Percentiles rank a stretch among this genome's conserved stretches.
phyloP scores from a whole-genome alignment of 1,140 invertebrate species.

The Plectrocnemia conspersa region DNA sequence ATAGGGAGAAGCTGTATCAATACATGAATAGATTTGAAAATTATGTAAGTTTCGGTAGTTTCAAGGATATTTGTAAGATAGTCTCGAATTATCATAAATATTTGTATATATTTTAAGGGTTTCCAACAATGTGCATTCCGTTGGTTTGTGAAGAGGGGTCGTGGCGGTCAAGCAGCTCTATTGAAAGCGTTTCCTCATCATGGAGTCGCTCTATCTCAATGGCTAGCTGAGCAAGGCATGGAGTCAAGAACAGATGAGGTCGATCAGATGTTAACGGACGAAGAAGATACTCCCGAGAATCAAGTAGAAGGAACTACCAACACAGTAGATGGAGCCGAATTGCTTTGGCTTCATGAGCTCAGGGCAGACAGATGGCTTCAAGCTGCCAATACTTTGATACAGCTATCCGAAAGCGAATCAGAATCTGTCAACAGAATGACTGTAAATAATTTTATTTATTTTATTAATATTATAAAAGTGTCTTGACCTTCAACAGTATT shows the following conservation, averaged over 20 bases:
- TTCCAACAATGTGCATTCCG: slow-evolving; percentile 31
- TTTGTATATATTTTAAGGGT: slow-evolving; percentile 20
- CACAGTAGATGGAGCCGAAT: slow-evolving; percentile 20
- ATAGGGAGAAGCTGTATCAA: slow-evolving; percentile 67
- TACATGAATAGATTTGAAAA: slow-evolving; percentile 74
- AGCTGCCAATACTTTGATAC: slow-evolving; percentile 61
- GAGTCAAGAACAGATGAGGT: slow-evolving; percentile 8
- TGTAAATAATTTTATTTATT: slow-evolving; percentile 41
- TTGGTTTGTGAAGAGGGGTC: slow-evolving; percentile 30
- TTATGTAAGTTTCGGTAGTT: slow-evolving; percentile 38
- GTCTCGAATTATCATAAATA: not conserved
- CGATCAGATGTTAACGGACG: slow-evolving; percentile 34
- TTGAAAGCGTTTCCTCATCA: slow-evolving; percentile 30
- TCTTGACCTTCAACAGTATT: not conserved
- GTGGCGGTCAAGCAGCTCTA: slow-evolving; percentile 26
- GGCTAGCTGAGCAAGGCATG: slow-evolving; percentile 25
- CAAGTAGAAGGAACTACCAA: not conserved
- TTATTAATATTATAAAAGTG: not conserved
- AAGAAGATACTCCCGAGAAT: slow-evolving; percentile 11
- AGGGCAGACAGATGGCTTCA: slow-evolving; percentile 30
- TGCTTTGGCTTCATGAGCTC: slow-evolving; percentile 32
- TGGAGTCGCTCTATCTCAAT: slow-evolving; percentile 13
- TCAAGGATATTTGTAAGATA: slow-evolving; percentile 5
- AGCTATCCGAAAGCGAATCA: slow-evolving; percentile 62
- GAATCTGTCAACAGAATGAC: slow-evolving; percentile 69